Conservation (phyloP, 2,888 invertebrate genomes). For the Drosophila acutilabella region DNA sequence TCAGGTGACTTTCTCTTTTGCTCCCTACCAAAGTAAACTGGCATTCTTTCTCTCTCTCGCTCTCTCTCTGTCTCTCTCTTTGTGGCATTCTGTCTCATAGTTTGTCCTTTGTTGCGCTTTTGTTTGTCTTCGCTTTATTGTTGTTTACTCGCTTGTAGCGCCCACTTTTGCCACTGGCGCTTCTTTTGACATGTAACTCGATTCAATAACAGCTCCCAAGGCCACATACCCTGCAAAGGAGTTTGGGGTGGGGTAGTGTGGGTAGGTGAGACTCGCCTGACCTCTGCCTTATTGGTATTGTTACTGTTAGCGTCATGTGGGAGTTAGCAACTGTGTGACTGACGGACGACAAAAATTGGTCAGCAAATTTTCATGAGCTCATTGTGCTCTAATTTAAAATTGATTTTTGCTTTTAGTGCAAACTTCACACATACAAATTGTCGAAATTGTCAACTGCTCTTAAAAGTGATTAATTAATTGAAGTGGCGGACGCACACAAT, state of each 20-base stretch:
- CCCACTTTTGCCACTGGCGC: slow-evolving; percentile 62
- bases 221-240: slow-evolving; percentile 4
- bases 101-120: slow-evolving; percentile 67
- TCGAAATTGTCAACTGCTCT: slow-evolving; percentile 11
- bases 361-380: slow-evolving; percentile 63
- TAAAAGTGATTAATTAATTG: slow-evolving; percentile 43
- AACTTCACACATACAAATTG: background rate
- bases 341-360: slow-evolving; percentile 32
- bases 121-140: slow-evolving; percentile 79
- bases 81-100: background rate
- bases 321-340: slow-evolving; percentile 36
- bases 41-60: slow-evolving; percentile 12
- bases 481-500: slow-evolving; percentile 37
- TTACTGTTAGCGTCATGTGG: slow-evolving; percentile 32
- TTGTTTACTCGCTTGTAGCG: slow-evolving; percentile 75
- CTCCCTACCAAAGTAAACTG: slow-evolving; percentile 1
- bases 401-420: slow-evolving; percentile 59
- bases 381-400: slow-evolving; percentile 73
- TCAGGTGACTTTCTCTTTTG: slow-evolving; percentile 17
- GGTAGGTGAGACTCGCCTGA: slow-evolving; percentile 43
- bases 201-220: slow-evolving; percentile 63
- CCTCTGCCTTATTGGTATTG: slow-evolving; percentile 41
- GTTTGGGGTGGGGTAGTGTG: background rate
- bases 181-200: slow-evolving; percentile 79
- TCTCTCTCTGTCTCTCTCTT: background rate